phyloP scores from a whole-genome alignment of 2,113 vertebrate species.

The Microcebus jonahi region DNA sequence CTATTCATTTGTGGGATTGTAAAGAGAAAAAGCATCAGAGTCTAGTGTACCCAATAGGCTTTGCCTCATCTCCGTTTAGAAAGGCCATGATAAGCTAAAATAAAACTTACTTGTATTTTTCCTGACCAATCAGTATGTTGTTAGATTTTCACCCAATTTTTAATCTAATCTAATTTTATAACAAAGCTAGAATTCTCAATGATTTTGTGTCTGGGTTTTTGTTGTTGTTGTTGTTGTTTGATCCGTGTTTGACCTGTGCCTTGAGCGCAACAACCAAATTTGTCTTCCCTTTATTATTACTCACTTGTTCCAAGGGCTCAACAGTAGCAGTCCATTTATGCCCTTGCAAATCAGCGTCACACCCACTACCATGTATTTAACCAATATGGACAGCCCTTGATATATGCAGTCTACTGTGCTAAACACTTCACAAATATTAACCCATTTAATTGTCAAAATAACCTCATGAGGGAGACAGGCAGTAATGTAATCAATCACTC shows the following conservation, averaged over 20 bases:
- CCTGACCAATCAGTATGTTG: not conserved
- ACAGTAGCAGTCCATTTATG: rapidly evolving
- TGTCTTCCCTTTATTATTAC: not conserved
- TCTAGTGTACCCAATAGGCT: rapidly evolving
- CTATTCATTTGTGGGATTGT: not conserved
- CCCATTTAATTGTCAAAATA: not conserved
- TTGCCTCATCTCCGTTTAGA: not conserved
- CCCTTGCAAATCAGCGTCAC: not conserved
- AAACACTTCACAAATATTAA: not conserved
- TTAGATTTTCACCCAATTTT: not conserved
- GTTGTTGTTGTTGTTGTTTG: not conserved
- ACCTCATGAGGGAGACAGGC: not conserved
- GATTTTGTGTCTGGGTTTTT: not conserved
- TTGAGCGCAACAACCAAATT: not conserved
- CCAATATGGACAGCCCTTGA: not conserved
- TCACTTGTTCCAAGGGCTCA: not conserved
- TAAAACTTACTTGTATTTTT: not conserved
- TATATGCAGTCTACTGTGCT: not conserved
- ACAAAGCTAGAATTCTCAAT: not conserved
- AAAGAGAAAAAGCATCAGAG: not conserved
- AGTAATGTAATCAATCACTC: not conserved
- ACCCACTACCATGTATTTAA: not conserved
- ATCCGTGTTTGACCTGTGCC: not conserved
- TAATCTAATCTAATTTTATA: not conserved
- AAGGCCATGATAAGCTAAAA: not conserved